Evolutionary conservation across 2,113 vertebrate genomes (phyloP).

Genomic region (Otolemur garnettii): DNA sequence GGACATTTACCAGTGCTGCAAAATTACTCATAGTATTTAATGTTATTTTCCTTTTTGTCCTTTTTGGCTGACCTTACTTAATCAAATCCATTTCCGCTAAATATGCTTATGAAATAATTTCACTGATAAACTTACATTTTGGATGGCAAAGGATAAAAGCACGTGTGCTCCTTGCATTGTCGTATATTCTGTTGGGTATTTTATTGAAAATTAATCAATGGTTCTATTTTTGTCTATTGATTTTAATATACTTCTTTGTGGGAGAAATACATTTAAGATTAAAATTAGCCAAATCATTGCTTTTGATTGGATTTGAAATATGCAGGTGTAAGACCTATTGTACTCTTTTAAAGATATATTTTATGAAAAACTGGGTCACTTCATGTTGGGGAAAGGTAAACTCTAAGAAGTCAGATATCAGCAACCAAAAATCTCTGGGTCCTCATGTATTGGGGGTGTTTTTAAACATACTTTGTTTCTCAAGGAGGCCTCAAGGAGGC

Average conservation of each 20-base stretch:
- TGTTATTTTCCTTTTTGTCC: not conserved
- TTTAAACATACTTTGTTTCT: conserved; percentile 49
- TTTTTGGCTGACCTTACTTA: not conserved
- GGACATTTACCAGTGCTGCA: not conserved
- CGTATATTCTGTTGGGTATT: not conserved
- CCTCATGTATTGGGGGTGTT: conserved; percentile 40
- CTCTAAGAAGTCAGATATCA: conserved; percentile 48
- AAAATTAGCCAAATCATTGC: conserved; percentile 24
- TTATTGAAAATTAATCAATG: conserved; percentile 47
- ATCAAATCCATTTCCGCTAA: conserved; percentile 22
- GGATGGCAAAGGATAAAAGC: not conserved
- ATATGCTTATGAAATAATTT: not conserved
- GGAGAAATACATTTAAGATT: conserved; percentile 28
- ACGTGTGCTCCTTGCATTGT: not conserved
- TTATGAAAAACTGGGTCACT: conserved; percentile 31
- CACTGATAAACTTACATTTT: not conserved
- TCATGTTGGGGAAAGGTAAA: conserved; percentile 65
- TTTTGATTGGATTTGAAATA: not conserved
- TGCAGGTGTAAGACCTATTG: not conserved
- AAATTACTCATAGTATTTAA: not conserved
- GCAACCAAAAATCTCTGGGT: conserved; percentile 52
- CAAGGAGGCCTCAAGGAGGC: too few species aligned
- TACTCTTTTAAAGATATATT: conserved; percentile 57
- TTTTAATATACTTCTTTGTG: conserved; percentile 31
- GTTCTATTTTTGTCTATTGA: not conserved